phyloP scores from a whole-genome alignment of 1,140 invertebrate genomes.

The Anthonomus grandis region DNA sequence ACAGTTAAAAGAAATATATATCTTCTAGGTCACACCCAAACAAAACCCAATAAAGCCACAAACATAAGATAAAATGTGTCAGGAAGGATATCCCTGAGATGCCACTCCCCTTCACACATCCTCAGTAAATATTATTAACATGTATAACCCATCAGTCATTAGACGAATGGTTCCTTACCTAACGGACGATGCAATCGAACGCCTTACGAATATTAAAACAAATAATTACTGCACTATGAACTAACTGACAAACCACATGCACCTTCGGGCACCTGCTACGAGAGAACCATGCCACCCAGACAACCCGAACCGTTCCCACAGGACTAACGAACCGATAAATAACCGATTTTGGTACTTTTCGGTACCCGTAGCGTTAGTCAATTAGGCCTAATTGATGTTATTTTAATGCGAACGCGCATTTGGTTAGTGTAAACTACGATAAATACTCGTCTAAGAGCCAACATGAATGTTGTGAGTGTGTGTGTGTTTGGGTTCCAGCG shows the following conservation, averaged over 20 bases:
- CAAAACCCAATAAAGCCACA: no score
- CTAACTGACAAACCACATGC: slow-evolving; percentile 17
- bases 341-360: slow-evolving; percentile 9
- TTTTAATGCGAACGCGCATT: slow-evolving; percentile 16
- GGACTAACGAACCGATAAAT: slow-evolving; percentile 1
- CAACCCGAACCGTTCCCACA: not conserved
- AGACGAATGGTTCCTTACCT: slow-evolving; percentile 8
- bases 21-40: no score
- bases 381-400: slow-evolving; percentile 2
- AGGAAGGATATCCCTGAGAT: not conserved
- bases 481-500: slow-evolving; percentile 13
- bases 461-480: slow-evolving; percentile 8
- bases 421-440: slow-evolving; percentile 22
- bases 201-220: slow-evolving; percentile 6
- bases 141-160: not conserved
- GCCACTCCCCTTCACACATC: not conserved
- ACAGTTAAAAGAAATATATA: no score
- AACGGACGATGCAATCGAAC: not conserved
- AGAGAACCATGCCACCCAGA: not conserved
- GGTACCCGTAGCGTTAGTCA: not conserved
- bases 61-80: no score
- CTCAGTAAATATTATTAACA: not conserved
- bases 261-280: slow-evolving; percentile 6
- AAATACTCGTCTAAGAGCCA: no score
- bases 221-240: slow-evolving; percentile 7